A percentile compares a stretch with the other conserved stretches of the same genome.
phyloP scores from a whole-genome alignment of 2,797 vertebrate genomes.

The Tenualosa thibaudeaui region DNA sequence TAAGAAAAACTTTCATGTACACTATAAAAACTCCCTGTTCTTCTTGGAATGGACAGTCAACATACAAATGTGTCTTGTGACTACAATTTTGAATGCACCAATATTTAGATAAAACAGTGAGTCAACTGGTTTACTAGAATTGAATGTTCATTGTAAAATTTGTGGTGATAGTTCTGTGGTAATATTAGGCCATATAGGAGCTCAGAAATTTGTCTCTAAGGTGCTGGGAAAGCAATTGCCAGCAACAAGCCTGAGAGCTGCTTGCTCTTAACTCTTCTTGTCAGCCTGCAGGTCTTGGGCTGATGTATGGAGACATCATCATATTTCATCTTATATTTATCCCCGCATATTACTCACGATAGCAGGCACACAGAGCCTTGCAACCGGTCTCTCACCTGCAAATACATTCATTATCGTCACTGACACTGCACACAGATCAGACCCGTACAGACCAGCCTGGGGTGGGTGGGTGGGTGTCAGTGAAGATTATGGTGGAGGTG shows the following conservation, averaged over 20 bases:
- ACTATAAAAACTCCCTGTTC: too few relatives aligned
- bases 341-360: not conserved
- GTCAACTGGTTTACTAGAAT: too few relatives aligned
- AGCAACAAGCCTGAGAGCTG: not conserved
- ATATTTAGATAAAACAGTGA: too few relatives aligned
- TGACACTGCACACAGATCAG: not conserved
- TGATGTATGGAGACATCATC: conserved; percentile 18
- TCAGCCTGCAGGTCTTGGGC: not conserved
- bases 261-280: not conserved
- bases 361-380: not conserved
- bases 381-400: not conserved
- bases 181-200: not conserved
- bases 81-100: too few relatives aligned
- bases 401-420: not conserved
- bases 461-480: not conserved
- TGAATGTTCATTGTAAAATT: too few relatives aligned
- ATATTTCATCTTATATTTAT: conserved; percentile 25
- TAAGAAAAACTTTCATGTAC: too few relatives aligned
- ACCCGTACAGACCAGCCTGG: not conserved
- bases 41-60: too few relatives aligned
- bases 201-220: not conserved
- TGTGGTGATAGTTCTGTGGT: not conserved
- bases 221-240: not conserved
- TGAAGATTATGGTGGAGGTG: not conserved
- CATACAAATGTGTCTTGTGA: too few relatives aligned